These are phyloP conservation scores for Rhinolophus sinicus DNA, from an alignment of 2,113 vertebrate genomes.

Conservation along the genomic window DNA sequence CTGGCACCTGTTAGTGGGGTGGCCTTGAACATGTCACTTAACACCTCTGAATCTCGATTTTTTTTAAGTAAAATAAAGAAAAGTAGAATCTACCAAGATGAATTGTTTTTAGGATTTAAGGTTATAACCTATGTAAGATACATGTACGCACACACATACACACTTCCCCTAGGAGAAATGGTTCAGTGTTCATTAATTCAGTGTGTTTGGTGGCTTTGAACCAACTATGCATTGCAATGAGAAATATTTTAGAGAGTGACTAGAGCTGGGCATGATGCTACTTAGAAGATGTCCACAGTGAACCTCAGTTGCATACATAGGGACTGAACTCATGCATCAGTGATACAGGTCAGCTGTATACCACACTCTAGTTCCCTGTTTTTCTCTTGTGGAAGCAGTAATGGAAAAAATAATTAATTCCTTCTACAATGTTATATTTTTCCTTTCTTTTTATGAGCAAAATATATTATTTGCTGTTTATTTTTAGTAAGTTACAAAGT, in stretches of 20 bases:
- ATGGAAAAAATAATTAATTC: background rate
- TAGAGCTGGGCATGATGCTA: background rate
- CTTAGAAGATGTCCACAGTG: background rate
- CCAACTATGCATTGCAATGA: background rate
- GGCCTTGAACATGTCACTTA: background rate
- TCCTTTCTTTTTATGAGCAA: conserved; percentile 8
- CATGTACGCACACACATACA: background rate
- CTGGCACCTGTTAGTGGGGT: background rate
- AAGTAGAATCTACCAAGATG: background rate
- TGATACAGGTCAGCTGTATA: background rate
- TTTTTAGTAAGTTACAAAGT: conserved; percentile 22
- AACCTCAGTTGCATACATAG: background rate
- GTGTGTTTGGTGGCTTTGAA: background rate
- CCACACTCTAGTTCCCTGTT: background rate
- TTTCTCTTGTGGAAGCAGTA: background rate
- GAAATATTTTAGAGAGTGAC: background rate
- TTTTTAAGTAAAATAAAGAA: background rate
- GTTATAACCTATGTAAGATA: background rate
- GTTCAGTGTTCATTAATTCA: background rate
- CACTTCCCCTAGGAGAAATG: background rate
- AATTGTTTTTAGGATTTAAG: background rate
- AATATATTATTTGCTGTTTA: background rate
- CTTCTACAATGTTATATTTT: background rate
- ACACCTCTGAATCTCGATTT: background rate
- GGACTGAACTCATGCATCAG: background rate